Evolutionary conservation across 2,888 invertebrate species (phyloP), one percentile per base, ranked within the genome.

Genomic region (Caenorhabditis becei): DNA sequence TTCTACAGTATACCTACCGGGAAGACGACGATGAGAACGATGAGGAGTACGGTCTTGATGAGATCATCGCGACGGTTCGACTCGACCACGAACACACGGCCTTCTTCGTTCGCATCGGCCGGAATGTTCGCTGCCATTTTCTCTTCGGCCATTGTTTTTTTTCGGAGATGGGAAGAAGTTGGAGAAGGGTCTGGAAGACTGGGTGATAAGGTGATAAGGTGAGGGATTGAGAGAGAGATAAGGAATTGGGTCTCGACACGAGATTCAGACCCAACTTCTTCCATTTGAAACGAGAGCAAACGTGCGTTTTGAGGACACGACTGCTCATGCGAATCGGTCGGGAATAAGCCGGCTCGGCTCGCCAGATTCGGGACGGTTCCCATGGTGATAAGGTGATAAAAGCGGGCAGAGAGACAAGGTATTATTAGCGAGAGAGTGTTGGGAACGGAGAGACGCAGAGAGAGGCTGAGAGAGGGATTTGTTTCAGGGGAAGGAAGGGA

Each of bases 61-160:
- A 83, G 23, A n/a, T 86, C 83, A 49, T 87, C 86, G 10, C 83
- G 74, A 23, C 75, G 77, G n/a, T 85, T 77, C 63, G 86, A 83
- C 67, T 87, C 87, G 37, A 87, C 77, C 24, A 87, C 86, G 65
- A 86, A 86, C 23, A 86, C 86, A 24, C 85, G 77, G 35, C 78
- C 82, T 32, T 77, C 80, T 24, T 83, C 80, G 44, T 72, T 59
- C 32, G 77, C 69, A 35, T 69, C 77, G 26, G 63, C 70, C 44
- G 69, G 70, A 20, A 67, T 41, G 32, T 72, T 67, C 18, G 24
- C 78, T 11, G 79, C 59, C 65, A 78, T 78, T 44, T 78, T 78
- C 26, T 78, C 78, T 23, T 78, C 78, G 71, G 78, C 70, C 78
- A 78, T 78, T 41, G n/a, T 74, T 28, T 28, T n/a, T 54, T 54